Base-by-base conservation (phyloP, 2,888 invertebrate species). In the Cyclophora punctaria region DNA sequence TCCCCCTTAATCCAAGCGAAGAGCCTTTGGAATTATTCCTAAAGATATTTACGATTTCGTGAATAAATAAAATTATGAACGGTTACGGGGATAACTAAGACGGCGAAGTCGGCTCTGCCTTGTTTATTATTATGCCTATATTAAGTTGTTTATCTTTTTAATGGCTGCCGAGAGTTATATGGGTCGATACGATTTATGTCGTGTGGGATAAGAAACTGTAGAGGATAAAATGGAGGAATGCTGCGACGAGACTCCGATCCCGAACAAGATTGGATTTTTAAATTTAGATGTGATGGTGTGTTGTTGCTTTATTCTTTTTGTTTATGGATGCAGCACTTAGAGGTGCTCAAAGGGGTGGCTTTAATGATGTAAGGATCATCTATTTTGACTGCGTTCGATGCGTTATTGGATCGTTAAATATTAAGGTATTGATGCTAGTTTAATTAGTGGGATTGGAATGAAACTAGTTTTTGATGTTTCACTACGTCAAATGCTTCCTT, bases 141-240 rank as follows among this genome's bases (percentile, higher is more conserved):
- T 88, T 86, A 88, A 87, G 87, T 85, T 85, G 84, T 86, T 85
- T 88, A 87, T 88, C 88, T 88, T 86, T 85, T 84, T 87, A 87
- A 88, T 87, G 86, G 84, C 57, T 69, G 50, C 51, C 57, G 71
- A 83, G 88, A 88, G 83, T 86, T 88, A 88, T 86, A 80, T 66
- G 86, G 86, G 86, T 84, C 76, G 80, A 59, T 56, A 56, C 73
- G 83, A 86, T 87, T 88, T 87, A 87, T 83, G 77, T 67, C 64
- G 69, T 71, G 73, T 68, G 72, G 85, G 84, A 84, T 86, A 84
- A 83, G 81, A 73, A 67, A 66, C 66, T 69, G 65, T 60, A 37
- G 37, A 37, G 72, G 69, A 78, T 78, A 78, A 83, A 78, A 78
- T 75, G 73, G 66, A 78, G 71, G 83, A 83, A 83, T 80, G 78